A percentile compares a stretch with the other conserved stretches of the same genome.
Conservation (phyloP, 2,113 vertebrate genomes). For the Tamias sibiricus region DNA sequence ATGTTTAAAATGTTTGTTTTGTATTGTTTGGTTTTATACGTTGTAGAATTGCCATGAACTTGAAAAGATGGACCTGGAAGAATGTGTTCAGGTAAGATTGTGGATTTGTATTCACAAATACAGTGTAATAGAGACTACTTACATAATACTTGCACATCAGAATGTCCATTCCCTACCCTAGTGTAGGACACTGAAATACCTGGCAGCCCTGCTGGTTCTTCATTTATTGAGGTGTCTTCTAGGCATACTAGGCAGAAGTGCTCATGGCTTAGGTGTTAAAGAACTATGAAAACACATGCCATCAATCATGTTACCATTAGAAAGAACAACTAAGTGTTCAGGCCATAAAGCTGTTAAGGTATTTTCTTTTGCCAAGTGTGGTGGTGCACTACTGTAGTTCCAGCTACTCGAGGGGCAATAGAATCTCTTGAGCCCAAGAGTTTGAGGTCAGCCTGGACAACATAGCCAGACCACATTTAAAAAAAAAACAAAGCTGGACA, state of each 20-base stretch:
- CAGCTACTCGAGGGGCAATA: background rate
- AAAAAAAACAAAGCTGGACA: too few relatives aligned
- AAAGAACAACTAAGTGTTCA: slow-evolving; percentile 1
- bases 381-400: background rate
- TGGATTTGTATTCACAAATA: slow-evolving; percentile 1
- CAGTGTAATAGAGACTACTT: background rate
- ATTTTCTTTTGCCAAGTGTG: background rate
- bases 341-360: background rate
- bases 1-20: slow-evolving; percentile 25
- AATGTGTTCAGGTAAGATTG: slow-evolving; percentile 96
- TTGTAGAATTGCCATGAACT: slow-evolving; percentile 98
- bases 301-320: background rate
- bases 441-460: background rate
- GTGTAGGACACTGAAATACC: background rate
- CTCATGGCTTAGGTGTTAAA: background rate
- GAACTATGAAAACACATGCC: background rate
- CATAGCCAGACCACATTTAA: background rate
- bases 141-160: background rate
- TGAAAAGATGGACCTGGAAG: slow-evolving; percentile 99
- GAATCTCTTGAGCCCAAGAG: background rate
- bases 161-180: background rate
- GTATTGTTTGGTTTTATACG: slow-evolving; percentile 46
- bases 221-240: background rate
- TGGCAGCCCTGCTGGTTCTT: background rate
- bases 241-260: background rate